Evolutionary conservation across 2,113 vertebrate genomes (phyloP).

Genomic region (Rhombomys opimus): DNA sequence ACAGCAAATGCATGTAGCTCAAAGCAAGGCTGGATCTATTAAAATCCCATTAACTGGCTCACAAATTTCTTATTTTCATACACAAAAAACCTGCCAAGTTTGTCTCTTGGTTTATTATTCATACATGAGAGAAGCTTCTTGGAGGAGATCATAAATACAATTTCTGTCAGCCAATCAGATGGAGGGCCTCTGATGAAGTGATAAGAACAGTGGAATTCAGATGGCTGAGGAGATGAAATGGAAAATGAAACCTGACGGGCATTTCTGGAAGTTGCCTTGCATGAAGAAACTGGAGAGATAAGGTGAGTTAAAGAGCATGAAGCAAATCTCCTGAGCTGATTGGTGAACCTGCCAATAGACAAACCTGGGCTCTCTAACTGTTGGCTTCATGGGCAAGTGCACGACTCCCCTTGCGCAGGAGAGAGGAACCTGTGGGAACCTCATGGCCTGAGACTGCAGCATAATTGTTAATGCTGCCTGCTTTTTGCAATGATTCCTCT

Average conservation of each 20-base stretch:
- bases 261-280: slow-evolving; percentile 68
- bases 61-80: slow-evolving; percentile 78
- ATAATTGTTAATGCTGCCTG: slow-evolving; percentile 10
- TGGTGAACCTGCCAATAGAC: slow-evolving; percentile 53
- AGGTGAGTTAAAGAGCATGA: slow-evolving; percentile 52
- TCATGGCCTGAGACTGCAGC: not conserved
- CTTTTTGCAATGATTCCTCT: slow-evolving; percentile 55
- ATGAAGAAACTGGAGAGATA: slow-evolving; percentile 70
- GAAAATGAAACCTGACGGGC: slow-evolving; percentile 78
- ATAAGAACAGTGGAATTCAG: slow-evolving; percentile 76
- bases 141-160: slow-evolving; percentile 76
- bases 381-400: not conserved
- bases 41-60: slow-evolving; percentile 83
- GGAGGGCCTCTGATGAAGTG: slow-evolving; percentile 73
- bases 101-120: slow-evolving; percentile 82
- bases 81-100: slow-evolving; percentile 61
- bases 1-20: slow-evolving; percentile 29
- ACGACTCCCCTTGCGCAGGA: not conserved
- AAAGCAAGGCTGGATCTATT: slow-evolving; percentile 73
- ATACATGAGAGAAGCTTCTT: slow-evolving; percentile 70
- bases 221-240: slow-evolving; percentile 75
- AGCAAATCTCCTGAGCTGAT: slow-evolving; percentile 4
- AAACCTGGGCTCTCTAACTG: slow-evolving; percentile 45
- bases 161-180: slow-evolving; percentile 75
- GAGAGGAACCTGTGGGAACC: slow-evolving; percentile 34